Base-by-base conservation (phyloP, 1,140 invertebrate species). In the Pseudomyrmex sp. region DNA sequence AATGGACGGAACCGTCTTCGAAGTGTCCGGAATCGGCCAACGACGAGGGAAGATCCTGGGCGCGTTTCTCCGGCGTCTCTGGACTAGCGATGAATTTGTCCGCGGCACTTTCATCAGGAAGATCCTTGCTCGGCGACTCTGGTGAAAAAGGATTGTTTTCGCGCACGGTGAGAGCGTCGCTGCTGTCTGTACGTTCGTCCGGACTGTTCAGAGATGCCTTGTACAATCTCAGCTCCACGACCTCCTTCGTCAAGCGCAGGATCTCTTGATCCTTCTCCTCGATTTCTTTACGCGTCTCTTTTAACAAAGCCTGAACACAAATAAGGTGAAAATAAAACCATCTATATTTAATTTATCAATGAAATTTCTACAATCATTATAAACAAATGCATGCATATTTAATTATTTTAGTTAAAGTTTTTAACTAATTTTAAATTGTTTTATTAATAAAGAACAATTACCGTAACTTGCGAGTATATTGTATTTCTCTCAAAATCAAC, bases 11-110 rank as follows among this genome's bases (percentile, higher is more conserved):
- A 59, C 96, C 96, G 93, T 98, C 97, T 92, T 98, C 97, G 93
- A 97, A 98, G 93, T 98, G 97, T 9, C 97, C 97, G 3, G 97
- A 98, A 93, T 98, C 97, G 18, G 97, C 96, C 88, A 97, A 96
- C 2, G 97, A 98, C 56, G 91, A 84, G 0, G 91, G 84, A 12
- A 91, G 56, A 61, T 92, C 91, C 13, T 73, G 72, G 1, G 77
- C 69, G 23, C 89, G 85, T 73, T 91, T 92, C 18, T 93, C 92
- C 2, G 90, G 89, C 3, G 86, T 91, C 26, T 73, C 83, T 0
- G 89, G 88, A 62, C 83, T 90, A 0, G 48, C 10, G 2, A 83
- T 18, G n/a, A 61, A 20, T 20, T 89, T 85, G 5, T 82, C 83
- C 26, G 77, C 61, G 23, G 58, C 48, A 3, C 73, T 83, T 26